Conservation (phyloP, 30 jellyfish, hydroid and myxozoan species). For the Rhopilema esculentum region DNA sequence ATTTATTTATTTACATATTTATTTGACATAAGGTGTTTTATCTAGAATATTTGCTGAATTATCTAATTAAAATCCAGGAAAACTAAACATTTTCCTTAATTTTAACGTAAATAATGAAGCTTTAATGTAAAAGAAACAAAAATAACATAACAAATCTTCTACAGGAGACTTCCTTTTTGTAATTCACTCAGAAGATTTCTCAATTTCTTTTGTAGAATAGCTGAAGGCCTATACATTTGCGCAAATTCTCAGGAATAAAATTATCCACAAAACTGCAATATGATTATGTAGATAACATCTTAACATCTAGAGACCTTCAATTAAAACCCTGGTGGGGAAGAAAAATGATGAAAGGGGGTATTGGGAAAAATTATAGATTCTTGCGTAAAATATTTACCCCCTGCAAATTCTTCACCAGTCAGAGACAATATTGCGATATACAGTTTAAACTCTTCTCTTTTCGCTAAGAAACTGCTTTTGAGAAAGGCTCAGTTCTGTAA, state of each 20-base stretch:
- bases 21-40: slow-evolving; percentile 15
- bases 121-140: neutral
- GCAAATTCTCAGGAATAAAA: neutral
- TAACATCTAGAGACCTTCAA: neutral
- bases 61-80: neutral
- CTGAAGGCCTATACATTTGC: neutral
- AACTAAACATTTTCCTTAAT: neutral
- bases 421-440: neutral
- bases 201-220: neutral
- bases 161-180: neutral
- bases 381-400: neutral
- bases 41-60: slow-evolving; percentile 12
- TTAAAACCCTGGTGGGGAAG: neutral
- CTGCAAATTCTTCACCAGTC: neutral
- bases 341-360: neutral
- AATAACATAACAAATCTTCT: neutral
- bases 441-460: neutral
- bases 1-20: too few relatives aligned
- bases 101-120: neutral
- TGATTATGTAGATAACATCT: neutral
- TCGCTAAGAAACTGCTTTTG: neutral
- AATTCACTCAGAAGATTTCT: neutral
- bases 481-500: neutral
- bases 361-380: neutral
- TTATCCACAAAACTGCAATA: neutral